Base-by-base conservation (phyloP, 2,888 invertebrate genomes). In the Xylota sylvarum region DNA sequence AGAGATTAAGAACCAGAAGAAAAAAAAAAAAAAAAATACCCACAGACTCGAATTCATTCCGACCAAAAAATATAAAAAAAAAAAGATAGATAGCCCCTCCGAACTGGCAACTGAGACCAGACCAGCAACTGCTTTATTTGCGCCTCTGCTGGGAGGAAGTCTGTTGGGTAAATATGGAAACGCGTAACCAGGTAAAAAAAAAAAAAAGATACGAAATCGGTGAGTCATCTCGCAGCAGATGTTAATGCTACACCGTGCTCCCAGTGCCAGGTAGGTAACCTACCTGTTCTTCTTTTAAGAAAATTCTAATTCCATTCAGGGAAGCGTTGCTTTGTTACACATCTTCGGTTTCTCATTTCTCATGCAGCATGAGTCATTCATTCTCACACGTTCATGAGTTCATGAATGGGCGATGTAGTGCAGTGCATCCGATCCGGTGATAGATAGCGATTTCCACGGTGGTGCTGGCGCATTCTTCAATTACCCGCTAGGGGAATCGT, bases 131-230 rank as follows among this genome's bases (percentile, higher is more conserved):
- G 27, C 5, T 14, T 30, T 62, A 30, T 62, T 23, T 62, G 62
- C 32, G 55, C 64, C 62, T 37, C 32, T 5, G 40, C 32, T 5
- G 40, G 52, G 43, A 78, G 82, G 82, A 83, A 83, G 83, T 79
- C 50, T 70, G 83, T 83, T 79, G 58, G 30, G 83, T 79, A 83
- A 83, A 83, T 62, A 83, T 67, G 55, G 52, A 74, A 74, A 73
- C 65, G 23, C 50, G 35, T 52, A 64, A 30, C 12, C 67, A 78
- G 83, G 67, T 37, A 37, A 78, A 3, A 58, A n/a, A 64, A 14
- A 69, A 37, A 78, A 3, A 58, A n/a, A 64, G 23, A 69, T 58
- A 62, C 23, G 56, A 52, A 67, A 67, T 27, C 50, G 72, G 62
- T 83, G 82, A 83, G 64, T 83, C 82, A 81, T 76, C 35, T 10